Conservation (phyloP, 2,797 vertebrate species). For the Artibeus lituratus region DNA sequence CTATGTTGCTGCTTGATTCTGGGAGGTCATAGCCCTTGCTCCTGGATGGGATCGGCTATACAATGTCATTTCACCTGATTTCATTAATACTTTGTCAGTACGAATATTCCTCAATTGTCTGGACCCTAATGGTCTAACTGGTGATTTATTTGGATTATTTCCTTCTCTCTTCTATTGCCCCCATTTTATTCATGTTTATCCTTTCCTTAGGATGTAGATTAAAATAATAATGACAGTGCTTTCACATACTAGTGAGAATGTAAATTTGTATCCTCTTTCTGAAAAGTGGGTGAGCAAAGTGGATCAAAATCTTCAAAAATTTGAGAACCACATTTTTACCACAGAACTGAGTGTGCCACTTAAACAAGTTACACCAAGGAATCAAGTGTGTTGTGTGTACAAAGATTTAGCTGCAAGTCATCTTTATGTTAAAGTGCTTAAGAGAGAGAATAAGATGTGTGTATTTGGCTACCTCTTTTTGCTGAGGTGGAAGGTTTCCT, state of each 20-base stretch:
- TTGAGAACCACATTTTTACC: background rate
- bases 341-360: background rate
- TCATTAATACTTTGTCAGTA: background rate
- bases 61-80: background rate
- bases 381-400: background rate
- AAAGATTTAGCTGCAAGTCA: background rate
- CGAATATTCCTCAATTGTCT: background rate
- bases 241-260: background rate
- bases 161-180: background rate
- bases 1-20: constrained; percentile 70
- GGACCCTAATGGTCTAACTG: background rate
- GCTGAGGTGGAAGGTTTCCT: background rate
- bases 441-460: background rate
- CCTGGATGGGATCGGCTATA: background rate
- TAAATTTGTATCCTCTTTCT: background rate
- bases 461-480: background rate
- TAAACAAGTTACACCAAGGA: background rate
- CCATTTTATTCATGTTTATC: background rate
- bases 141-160: constrained; percentile 10
- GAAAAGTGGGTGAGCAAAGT: background rate
- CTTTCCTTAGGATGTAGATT: background rate
- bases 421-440: background rate
- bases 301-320: background rate
- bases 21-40: constrained; percentile 1
- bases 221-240: background rate